Evolutionary conservation across 2,888 invertebrate genomes (phyloP).

Genomic region (Nemoura dubitans): DNA sequence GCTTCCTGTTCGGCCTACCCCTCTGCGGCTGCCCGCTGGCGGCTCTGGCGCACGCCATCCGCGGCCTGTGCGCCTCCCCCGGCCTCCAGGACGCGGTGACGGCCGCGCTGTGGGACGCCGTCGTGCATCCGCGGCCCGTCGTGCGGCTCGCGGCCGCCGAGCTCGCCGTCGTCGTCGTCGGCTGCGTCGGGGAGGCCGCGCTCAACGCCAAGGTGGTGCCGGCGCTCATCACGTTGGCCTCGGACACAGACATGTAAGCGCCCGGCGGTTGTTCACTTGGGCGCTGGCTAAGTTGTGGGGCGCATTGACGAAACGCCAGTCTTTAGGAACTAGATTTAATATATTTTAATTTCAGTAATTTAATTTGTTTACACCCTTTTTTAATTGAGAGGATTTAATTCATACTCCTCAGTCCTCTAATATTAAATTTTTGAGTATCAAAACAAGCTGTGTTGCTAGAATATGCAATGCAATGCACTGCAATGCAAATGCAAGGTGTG

Average conservation of each 20-base stretch:
- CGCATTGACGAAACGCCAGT: no score
- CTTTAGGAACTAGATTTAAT: no score
- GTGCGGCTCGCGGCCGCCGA: constrained; percentile 70
- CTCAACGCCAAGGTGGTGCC: constrained; percentile 70
- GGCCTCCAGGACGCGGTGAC: constrained; percentile 67
- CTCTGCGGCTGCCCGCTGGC: constrained; percentile 64
- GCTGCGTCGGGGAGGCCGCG: constrained; percentile 65
- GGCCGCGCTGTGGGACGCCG: constrained; percentile 74
- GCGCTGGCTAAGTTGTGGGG: no score
- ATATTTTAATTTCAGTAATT: no score
- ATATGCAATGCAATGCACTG: no score
- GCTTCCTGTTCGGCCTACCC: constrained; percentile 62
- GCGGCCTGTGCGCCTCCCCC: constrained; percentile 57
- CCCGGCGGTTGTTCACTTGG: no score
- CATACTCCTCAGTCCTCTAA: no score
- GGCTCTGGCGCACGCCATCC: constrained; percentile 59
- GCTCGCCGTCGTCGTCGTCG: constrained; percentile 67
- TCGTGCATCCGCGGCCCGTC: constrained; percentile 70
- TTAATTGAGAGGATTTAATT: no score
- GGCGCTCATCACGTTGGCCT: constrained; percentile 75
- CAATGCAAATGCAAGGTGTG: no score
- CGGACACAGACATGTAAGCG: constrained; percentile 72
- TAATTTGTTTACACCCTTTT: no score
- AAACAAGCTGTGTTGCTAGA: no score
- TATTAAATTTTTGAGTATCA: no score